phyloP scores from a whole-genome alignment of 2,888 invertebrate species.

The Cetonia aurata region DNA sequence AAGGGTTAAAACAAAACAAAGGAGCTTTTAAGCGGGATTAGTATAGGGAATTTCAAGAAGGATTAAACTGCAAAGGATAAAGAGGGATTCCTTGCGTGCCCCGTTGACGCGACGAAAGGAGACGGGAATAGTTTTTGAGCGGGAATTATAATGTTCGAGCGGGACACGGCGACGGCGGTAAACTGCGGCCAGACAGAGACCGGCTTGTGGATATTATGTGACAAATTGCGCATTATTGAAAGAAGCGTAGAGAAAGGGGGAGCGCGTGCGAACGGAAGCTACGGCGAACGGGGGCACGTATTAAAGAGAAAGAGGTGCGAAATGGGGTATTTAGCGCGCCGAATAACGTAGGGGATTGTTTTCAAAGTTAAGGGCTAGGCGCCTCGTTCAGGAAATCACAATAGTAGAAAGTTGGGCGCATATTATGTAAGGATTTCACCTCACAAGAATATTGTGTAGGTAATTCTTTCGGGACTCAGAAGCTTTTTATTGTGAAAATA shows the following conservation, averaged over 20 bases:
- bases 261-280: constrained; percentile 42
- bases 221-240: constrained; percentile 66
- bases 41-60: constrained; percentile 57
- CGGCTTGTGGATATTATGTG: constrained; percentile 61
- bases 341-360: constrained; percentile 58
- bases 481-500: too few species aligned
- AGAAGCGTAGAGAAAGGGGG: constrained; percentile 56
- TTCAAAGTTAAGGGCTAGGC: constrained; percentile 42
- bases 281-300: constrained; percentile 44
- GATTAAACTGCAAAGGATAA: constrained; percentile 53
- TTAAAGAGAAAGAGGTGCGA: constrained; percentile 59
- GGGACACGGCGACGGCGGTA: constrained; percentile 47
- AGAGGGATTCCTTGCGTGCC: constrained; percentile 34
- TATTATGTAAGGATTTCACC: not conserved
- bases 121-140: constrained; percentile 34
- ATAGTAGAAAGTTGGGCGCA: constrained; percentile 4
- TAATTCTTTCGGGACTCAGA: too few species aligned
- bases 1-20: constrained; percentile 66
- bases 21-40: constrained; percentile 65
- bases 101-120: constrained; percentile 32
- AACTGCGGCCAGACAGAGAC: constrained; percentile 41
- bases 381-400: constrained; percentile 25
- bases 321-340: constrained; percentile 62
- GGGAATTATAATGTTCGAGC: constrained; percentile 41
- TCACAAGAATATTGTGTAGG: too few species aligned